Evolutionary conservation across 1,140 invertebrate genomes (phyloP).

Genomic region (Orussus abietinus): DNA sequence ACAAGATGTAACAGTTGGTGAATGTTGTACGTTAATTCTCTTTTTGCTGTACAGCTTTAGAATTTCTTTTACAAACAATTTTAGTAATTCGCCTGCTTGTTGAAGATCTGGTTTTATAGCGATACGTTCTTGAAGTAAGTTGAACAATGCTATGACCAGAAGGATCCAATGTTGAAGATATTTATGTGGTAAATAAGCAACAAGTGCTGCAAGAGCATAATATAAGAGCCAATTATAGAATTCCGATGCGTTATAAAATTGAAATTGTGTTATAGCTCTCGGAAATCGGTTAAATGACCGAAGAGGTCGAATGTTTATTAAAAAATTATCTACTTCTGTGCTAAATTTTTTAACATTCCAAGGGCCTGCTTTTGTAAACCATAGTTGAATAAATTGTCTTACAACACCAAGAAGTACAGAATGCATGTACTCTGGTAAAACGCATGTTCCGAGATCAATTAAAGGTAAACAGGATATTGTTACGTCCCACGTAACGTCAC

Average conservation of each 20-base stretch:
- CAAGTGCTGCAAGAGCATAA: constrained; percentile 15
- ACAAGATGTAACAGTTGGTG: constrained; percentile 24
- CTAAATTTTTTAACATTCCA: constrained; percentile 5
- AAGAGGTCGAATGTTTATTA: constrained; percentile 3
- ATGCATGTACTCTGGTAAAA: constrained; percentile 22
- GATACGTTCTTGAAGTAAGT: constrained; percentile 15
- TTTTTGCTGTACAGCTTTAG: constrained; percentile 17
- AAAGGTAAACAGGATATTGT: constrained; percentile 16
- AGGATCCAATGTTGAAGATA: constrained; percentile 21
- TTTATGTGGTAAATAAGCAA: constrained; percentile 14
- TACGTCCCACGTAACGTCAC: too few species aligned
- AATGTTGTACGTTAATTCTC: constrained; percentile 20
- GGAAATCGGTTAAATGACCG: constrained; percentile 17
- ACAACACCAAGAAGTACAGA: constrained; percentile 15
- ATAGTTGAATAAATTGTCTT: constrained; percentile 6
- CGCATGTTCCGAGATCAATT: constrained; percentile 15
- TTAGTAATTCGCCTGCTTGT: constrained; percentile 11
- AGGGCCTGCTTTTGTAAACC: constrained; percentile 7
- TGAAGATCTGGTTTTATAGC: constrained; percentile 4
- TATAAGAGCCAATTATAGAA: constrained; percentile 19
- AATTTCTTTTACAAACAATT: constrained; percentile 16
- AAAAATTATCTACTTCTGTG: background rate
- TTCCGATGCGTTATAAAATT: constrained; percentile 20
- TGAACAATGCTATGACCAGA: constrained; percentile 13
- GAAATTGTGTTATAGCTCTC: constrained; percentile 8